Percentiles rank a stretch among this genome's conserved stretches.
phyloP scores from a whole-genome alignment of 2,113 vertebrate genomes.

The Anhinga rufa region DNA sequence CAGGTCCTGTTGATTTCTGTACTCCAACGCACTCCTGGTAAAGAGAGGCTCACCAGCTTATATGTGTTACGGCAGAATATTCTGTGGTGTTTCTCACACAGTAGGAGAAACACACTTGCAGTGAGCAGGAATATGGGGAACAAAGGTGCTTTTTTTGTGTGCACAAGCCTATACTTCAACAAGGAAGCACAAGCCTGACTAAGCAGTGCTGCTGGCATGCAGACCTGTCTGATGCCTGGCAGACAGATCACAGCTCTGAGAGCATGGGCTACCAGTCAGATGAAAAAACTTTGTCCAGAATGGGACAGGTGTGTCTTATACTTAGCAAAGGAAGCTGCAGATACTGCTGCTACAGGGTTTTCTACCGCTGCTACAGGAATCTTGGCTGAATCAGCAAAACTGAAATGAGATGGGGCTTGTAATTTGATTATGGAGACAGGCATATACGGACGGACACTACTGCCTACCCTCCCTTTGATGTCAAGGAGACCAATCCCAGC shows the following conservation, averaged over 20 bases:
- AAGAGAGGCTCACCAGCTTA: neutral
- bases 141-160: neutral
- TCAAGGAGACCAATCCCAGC: neutral
- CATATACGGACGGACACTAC: neutral
- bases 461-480: neutral
- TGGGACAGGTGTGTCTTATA: neutral
- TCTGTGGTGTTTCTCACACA: neutral
- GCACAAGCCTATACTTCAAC: neutral
- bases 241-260: neutral
- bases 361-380: neutral
- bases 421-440: neutral
- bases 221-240: neutral
- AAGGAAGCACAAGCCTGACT: neutral
- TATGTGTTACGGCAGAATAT: accelerated
- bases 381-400: neutral
- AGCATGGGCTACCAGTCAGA: neutral
- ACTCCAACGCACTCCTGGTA: neutral
- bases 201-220: neutral
- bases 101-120: neutral
- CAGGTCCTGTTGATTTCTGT: neutral
- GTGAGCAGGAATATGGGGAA: neutral
- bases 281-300: neutral
- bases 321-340: neutral
- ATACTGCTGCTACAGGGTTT: neutral
- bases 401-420: neutral